Conservation (phyloP, 1,140 invertebrate genomes). For the Cataglyphis hispanica region DNA sequence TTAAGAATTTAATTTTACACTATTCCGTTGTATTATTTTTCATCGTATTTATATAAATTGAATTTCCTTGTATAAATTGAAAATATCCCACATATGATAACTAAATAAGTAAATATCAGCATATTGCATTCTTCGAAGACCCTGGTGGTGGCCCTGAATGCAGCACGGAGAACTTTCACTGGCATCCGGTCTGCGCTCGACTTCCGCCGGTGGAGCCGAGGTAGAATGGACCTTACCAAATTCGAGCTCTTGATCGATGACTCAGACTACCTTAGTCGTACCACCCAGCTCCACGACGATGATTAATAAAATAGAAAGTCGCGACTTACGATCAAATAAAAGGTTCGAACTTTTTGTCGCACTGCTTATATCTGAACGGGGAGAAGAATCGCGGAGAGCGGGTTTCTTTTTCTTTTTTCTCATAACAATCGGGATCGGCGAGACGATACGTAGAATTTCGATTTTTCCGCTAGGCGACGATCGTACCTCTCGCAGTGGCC, state of each 20-base stretch:
- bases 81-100: not conserved
- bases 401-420: not conserved
- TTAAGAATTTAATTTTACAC: no score
- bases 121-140: not conserved
- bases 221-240: slow-evolving; percentile 27
- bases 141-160: slow-evolving; percentile 66
- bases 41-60: no score
- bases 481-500: slow-evolving; percentile 24
- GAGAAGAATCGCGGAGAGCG: not conserved
- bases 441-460: slow-evolving; percentile 40
- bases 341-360: not conserved
- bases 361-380: not conserved
- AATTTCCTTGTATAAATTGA: no score
- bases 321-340: not conserved
- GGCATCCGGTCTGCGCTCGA: slow-evolving; percentile 63
- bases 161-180: slow-evolving; percentile 67
- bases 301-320: slow-evolving; percentile 82
- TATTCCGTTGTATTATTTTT: no score
- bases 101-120: slow-evolving; percentile 9
- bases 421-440: not conserved
- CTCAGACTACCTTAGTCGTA: slow-evolving; percentile 72
- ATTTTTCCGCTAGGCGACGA: slow-evolving; percentile 63
- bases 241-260: slow-evolving; percentile 56
- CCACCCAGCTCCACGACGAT: slow-evolving; percentile 66
- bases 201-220: slow-evolving; percentile 57